Percentiles rank a stretch among this genome's conserved stretches.
phyloP scores from a whole-genome alignment of 2,888 invertebrate species.

The Phragmatobia fuliginosa region DNA sequence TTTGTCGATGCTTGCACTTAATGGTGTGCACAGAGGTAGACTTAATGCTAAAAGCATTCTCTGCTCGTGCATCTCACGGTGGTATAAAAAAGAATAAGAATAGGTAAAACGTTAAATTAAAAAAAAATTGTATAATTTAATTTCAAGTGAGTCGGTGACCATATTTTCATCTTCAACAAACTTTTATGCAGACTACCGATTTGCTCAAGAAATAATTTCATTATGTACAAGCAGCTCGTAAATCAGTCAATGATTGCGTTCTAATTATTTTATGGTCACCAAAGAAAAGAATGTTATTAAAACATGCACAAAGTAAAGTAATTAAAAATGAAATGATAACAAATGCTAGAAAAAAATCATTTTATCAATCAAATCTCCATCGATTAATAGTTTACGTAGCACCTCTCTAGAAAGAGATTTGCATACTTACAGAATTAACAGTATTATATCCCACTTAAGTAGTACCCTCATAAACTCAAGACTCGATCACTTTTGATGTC shows the following conservation, averaged over 20 bases:
- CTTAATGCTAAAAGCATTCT: not conserved
- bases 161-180: no score
- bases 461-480: slow-evolving; percentile 50
- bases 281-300: no score
- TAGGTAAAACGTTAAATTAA: no score
- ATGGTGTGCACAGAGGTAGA: not conserved
- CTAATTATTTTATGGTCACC: no score
- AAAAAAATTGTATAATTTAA: no score
- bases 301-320: not conserved
- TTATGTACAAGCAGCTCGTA: no score
- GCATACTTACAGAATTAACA: not conserved
- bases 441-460: slow-evolving; percentile 15
- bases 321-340: not conserved
- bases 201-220: not conserved
- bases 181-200: not conserved
- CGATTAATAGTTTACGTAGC: not conserved
- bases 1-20: not conserved
- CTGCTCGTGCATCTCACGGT: not conserved
- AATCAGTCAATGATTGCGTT: no score
- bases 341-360: not conserved
- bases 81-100: not conserved
- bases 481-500: slow-evolving; percentile 20
- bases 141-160: no score
- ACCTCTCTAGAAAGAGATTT: not conserved
- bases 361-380: not conserved